Conservation (phyloP, 2,888 invertebrate genomes). For the Drosophila conformis region DNA sequence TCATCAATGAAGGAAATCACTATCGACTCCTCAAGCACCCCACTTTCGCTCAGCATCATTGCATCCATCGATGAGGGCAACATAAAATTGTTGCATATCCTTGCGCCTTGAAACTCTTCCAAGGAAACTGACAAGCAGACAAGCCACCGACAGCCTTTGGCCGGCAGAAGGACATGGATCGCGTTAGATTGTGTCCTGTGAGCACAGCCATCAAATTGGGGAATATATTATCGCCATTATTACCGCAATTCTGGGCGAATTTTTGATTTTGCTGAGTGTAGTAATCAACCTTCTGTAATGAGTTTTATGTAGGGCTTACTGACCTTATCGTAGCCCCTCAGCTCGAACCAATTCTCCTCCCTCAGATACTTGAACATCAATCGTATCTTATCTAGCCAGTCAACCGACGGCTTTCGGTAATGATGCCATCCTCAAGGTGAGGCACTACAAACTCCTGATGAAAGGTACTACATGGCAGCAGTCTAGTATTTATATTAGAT, state of each 20-base stretch:
- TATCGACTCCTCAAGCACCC: slow-evolving; percentile 88
- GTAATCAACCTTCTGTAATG: background rate
- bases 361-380: slow-evolving; percentile 88
- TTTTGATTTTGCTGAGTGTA: background rate
- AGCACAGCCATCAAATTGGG: slow-evolving; percentile 94
- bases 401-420: slow-evolving; percentile 80
- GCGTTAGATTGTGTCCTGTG: slow-evolving; percentile 87
- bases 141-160: slow-evolving; percentile 86
- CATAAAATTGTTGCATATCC: slow-evolving; percentile 89
- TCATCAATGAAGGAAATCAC: slow-evolving; percentile 89
- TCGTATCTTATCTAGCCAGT: slow-evolving; percentile 39
- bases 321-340: slow-evolving; percentile 90
- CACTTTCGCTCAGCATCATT: slow-evolving; percentile 86
- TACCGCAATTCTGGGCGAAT: background rate
- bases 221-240: slow-evolving; percentile 92
- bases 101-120: slow-evolving; percentile 89
- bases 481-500: slow-evolving; percentile 42
- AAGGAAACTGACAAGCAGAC: slow-evolving; percentile 90
- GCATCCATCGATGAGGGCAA: slow-evolving; percentile 88
- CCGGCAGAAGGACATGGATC: slow-evolving; percentile 86
- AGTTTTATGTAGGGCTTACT: background rate
- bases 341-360: slow-evolving; percentile 88
- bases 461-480: slow-evolving; percentile 73
- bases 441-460: slow-evolving; percentile 70
- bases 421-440: slow-evolving; percentile 62